Conservation (phyloP, 1,140 invertebrate genomes). For the Globodera rostochiensis region DNA sequence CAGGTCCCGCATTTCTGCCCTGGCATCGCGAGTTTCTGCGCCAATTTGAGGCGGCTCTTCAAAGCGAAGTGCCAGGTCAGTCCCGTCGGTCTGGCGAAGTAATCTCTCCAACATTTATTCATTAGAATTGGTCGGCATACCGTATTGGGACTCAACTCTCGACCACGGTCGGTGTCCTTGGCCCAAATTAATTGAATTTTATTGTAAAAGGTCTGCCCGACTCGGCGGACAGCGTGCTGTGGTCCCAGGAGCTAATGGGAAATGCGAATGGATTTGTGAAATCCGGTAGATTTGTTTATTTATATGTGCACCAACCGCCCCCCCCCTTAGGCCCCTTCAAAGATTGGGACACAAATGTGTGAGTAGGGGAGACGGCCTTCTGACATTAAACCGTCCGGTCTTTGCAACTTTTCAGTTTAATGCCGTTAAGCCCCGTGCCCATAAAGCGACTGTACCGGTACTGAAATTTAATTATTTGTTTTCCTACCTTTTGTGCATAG, state of each 20-base stretch:
- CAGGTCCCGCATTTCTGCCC: conserved; percentile 54
- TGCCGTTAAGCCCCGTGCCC: conserved; percentile 64
- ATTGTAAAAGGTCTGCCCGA: conserved; percentile 58
- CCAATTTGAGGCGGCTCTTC: conserved; percentile 62
- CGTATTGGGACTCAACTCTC: conserved; percentile 66
- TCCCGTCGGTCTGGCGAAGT: conserved; percentile 22
- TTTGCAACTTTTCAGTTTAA: conserved; percentile 23
- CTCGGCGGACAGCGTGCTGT: conserved; percentile 60
- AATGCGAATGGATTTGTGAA: conserved; percentile 66
- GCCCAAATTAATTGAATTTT: neutral
- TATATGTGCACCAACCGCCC: neutral
- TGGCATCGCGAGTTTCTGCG: conserved; percentile 64
- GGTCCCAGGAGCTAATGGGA: conserved; percentile 65
- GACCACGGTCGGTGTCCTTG: conserved; percentile 52
- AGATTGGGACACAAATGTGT: conserved; percentile 64
- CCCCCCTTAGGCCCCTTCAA: conserved; percentile 51
- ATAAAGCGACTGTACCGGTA: conserved; percentile 63
- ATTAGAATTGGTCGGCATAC: conserved; percentile 31
- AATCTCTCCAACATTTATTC: neutral
- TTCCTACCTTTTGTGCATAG: neutral
- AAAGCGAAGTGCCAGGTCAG: conserved; percentile 55
- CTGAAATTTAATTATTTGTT: neutral
- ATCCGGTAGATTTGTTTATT: conserved; percentile 35
- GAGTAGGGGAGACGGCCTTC: neutral
- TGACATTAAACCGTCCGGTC: neutral